These are phyloP conservation scores for Thymallus thymallus DNA, from an alignment of 2,113 vertebrate species.

Conservation along the genomic window DNA sequence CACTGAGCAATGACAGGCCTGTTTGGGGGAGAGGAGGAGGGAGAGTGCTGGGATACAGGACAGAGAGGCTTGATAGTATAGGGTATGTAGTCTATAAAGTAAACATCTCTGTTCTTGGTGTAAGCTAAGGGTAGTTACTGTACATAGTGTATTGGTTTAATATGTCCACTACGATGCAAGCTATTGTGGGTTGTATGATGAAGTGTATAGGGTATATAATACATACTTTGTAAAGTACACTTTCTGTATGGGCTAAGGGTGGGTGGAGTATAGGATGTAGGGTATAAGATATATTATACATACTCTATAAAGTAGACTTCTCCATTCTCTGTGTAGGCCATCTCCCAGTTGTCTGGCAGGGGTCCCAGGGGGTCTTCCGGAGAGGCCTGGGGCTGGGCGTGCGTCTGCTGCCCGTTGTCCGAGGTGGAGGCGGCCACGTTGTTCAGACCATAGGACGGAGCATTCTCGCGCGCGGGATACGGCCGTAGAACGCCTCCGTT, in stretches of 20 bases:
- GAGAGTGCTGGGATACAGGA: background rate
- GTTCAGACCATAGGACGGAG: constrained; percentile 74
- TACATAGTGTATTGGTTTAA: too few species aligned
- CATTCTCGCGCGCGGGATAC: constrained; percentile 75
- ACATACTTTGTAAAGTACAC: too few species aligned
- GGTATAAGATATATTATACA: constrained; percentile 44
- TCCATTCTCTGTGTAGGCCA: constrained; percentile 98
- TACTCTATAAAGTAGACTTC: constrained; percentile 99
- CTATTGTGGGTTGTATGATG: too few species aligned
- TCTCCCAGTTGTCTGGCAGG: constrained; percentile 99
- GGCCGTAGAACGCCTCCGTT: constrained; percentile 63
- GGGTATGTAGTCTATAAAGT: too few species aligned
- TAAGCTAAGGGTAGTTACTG: too few species aligned
- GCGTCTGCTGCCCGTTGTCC: constrained; percentile 89
- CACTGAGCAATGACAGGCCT: constrained; percentile 20
- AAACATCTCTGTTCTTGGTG: too few species aligned
- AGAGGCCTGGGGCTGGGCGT: constrained; percentile 88
- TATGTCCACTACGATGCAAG: too few species aligned
- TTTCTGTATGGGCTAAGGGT: constrained; percentile 23
- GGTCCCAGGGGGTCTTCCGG: constrained; percentile 90
- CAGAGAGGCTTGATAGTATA: background rate
- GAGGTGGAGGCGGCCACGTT: constrained; percentile 82
- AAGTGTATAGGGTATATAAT: too few species aligned
- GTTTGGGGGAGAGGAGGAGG: constrained; percentile 4
- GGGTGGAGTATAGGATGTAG: background rate